Base-by-base conservation (phyloP, 2,113 vertebrate species). In the Cryptoleucopteryx plumbea region DNA sequence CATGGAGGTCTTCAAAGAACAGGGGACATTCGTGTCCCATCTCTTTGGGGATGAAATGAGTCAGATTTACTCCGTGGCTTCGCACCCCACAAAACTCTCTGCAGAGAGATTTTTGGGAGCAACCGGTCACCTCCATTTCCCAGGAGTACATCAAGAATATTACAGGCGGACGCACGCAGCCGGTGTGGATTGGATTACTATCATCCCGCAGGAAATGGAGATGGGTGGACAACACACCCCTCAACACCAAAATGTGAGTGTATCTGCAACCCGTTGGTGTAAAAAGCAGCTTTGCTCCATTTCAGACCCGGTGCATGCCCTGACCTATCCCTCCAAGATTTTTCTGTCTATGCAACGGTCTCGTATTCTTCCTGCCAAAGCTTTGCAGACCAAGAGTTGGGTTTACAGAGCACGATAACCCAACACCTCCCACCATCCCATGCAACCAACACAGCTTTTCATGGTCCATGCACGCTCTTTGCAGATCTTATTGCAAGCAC, bases 391-490 rank as follows among this genome's bases (percentile, higher is more conserved):
- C 19, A 20, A 31, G 59, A 42, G n/a, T 3, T 73, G 78, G 53
- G 14, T 63, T 34, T 19, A 21, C 0, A 1, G 29, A 59, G 43
- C 21, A 18, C 1, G 16, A 34, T 18, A 79, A 43, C 23, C 20
- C 36, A 62, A 45, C 16, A 22, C 10, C 29, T 90, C 31, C 58
- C 38, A 50, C 23, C 11, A 11, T 6, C 14, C 6, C 20, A 31
- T 9, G 38, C 8, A 48, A 47, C 19, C 56, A n/a, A 16, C 12
- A 7, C 6, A 5, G 19, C 12, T 82, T 73, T 73, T 25, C 25
- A 14, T 4, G 22, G 48, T 21, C 23, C 29, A 16, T 7, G 55
- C 8, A 0, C 1, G 27, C 8, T 74, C 42, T 32, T 67, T 17
- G 12, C 32, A 43, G 32, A 48, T 34, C 36, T 73, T 80, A 34